Base-by-base conservation (phyloP, 1,140 invertebrate species). In the Muscidifurax raptorellus region DNA sequence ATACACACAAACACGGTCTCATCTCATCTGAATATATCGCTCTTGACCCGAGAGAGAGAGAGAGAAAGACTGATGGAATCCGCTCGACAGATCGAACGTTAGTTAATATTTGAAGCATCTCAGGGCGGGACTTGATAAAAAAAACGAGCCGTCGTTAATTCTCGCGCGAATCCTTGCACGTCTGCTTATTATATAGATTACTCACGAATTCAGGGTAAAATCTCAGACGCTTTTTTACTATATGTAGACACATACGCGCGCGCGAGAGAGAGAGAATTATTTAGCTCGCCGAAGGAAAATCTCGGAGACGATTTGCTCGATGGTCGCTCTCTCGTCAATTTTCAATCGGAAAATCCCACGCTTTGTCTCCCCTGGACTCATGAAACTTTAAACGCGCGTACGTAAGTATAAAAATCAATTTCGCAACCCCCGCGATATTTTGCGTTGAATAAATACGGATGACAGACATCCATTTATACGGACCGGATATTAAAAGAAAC, bases 71-170 rank as follows among this genome's bases (percentile, higher is more conserved):
- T 47, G 22, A 59, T 59, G 18, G 52, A n/a, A 44, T 80, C 69
- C 27, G 28, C 18, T 44, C 32, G 25, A 36, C 40, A 67, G 32
- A 67, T 69, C 25, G 64, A 69, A 80, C 15, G 67, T 47, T 69
- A n/a, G 40, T 80, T 80, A 69, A 80, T 69, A 67, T 18, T 69
- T 80, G 32, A 40, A 80, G 27, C 30, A 44, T 32, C 25, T 10
- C 0, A 10, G 40, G 10, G 72, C 12, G 13, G 3, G 47, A 52
- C 47, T 52, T 15, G 47, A 40, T n/a, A n/a, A 80, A 52, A 32
- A 4, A 71, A 52, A 80, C 30, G 47, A 77, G 44, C 52, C 27
- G 25, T 66, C 28, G 52, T 77, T 77, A 64, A 47, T 36, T 25
- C 7, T 10, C 76, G 2, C 22, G n/a, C 0, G 10, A 77, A 30